Percentiles rank a stretch among this genome's conserved stretches.
Evolutionary conservation across 1,140 invertebrate genomes (phyloP).

Genomic region (Bombyx mori): DNA sequence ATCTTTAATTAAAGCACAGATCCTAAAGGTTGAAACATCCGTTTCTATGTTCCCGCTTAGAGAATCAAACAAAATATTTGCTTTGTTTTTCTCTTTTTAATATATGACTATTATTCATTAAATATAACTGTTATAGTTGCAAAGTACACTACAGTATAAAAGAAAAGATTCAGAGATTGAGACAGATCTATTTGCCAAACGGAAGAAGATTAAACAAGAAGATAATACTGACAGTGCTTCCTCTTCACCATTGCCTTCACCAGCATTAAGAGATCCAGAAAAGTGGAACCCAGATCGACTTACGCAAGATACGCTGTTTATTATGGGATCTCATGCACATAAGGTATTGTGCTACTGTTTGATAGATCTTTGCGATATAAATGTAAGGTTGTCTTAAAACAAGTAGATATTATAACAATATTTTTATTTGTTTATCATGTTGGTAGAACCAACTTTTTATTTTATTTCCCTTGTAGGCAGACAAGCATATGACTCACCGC

Average conservation of each 20-base stretch:
- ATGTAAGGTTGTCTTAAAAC: conserved; percentile 1
- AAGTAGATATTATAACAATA: neutral
- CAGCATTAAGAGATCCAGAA: conserved; percentile 51
- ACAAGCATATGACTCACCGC: too few species aligned
- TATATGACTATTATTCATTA: too few species aligned
- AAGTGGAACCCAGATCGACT: conserved; percentile 85
- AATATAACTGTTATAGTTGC: conserved; percentile 25
- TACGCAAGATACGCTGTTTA: conserved; percentile 79
- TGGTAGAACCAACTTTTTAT: too few species aligned
- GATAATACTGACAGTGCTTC: conserved; percentile 36
- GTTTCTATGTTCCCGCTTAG: too few species aligned
- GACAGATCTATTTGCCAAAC: conserved; percentile 65
- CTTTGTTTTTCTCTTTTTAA: too few species aligned
- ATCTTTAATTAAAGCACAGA: too few species aligned
- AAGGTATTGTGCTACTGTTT: conserved; percentile 67
- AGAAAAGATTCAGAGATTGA: conserved; percentile 76
- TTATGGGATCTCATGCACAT: conserved; percentile 84
- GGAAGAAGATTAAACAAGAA: conserved; percentile 66
- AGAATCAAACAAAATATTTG: too few species aligned
- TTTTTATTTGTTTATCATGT: neutral
- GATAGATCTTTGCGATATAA: too few species aligned
- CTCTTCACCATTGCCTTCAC: conserved; percentile 41
- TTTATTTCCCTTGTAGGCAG: too few species aligned
- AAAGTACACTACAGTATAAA: conserved; percentile 73
- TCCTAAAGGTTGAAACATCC: too few species aligned